Evolutionary conservation across 1,140 invertebrate genomes (phyloP).

Genomic region (Drosophila gunungcola): DNA sequence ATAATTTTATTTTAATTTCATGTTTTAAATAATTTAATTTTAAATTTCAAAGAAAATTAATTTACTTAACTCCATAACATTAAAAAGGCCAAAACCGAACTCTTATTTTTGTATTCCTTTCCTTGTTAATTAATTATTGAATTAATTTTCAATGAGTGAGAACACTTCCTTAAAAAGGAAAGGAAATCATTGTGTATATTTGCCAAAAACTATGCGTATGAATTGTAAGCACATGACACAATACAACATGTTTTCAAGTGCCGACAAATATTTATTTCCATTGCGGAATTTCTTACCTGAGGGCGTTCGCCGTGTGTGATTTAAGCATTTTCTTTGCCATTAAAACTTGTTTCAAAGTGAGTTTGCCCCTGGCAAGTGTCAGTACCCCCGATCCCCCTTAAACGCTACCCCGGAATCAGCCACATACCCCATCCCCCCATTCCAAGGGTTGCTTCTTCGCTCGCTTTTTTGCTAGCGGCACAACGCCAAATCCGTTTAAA

Average conservation of each 20-base stretch:
- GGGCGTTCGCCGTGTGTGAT: constrained; percentile 11
- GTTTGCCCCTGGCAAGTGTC: constrained; percentile 12
- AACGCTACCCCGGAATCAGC: background rate
- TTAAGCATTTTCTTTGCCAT: constrained; percentile 38
- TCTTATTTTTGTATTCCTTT: too few relatives aligned
- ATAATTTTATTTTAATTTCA: too few relatives aligned
- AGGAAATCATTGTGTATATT: too few relatives aligned
- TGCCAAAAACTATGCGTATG: too few relatives aligned
- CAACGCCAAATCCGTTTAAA: constrained; percentile 77
- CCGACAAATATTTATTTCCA: background rate
- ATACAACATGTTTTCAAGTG: background rate
- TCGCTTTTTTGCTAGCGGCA: constrained; percentile 50
- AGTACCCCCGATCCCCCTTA: constrained; percentile 6
- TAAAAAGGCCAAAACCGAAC: too few relatives aligned
- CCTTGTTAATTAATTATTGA: too few relatives aligned
- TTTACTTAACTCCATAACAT: too few relatives aligned
- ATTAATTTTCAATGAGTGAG: too few relatives aligned
- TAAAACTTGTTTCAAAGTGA: constrained; percentile 22
- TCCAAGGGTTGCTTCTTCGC: constrained; percentile 31
- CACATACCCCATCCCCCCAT: background rate
- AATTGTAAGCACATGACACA: too few relatives aligned
- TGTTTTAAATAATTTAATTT: too few relatives aligned
- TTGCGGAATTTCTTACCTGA: background rate
- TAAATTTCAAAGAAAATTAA: too few relatives aligned
- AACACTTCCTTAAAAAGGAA: too few relatives aligned